phyloP scores from a whole-genome alignment of 2,888 invertebrate genomes.

The Pristionchus japonicus region DNA sequence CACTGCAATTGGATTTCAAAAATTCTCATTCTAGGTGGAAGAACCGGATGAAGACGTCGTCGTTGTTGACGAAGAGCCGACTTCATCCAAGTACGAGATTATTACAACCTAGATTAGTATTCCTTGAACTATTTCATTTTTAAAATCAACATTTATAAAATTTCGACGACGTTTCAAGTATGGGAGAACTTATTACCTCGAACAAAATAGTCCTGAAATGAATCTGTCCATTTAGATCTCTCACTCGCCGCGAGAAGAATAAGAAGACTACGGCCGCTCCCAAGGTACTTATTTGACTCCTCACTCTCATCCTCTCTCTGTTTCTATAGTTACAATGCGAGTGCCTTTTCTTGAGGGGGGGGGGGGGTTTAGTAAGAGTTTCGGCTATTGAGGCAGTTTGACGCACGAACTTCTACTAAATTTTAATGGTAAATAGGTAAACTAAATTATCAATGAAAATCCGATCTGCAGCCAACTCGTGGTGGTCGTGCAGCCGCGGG shows the following conservation, averaged over 20 bases:
- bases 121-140: neutral
- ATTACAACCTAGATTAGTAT: neutral
- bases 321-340: no score
- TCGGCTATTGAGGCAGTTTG: no score
- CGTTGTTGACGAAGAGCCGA: neutral
- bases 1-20: neutral
- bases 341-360: no score
- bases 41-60: neutral
- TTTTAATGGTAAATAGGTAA: neutral
- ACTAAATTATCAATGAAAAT: neutral
- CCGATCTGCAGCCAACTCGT: neutral
- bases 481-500: neutral
- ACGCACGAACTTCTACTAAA: no score
- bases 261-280: neutral
- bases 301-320: neutral
- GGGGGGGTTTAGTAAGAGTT: no score
- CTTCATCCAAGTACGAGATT: neutral
- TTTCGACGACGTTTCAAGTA: neutral
- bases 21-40: neutral
- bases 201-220: neutral
- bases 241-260: neutral
- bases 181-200: neutral
- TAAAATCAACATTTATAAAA: neutral
- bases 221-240: neutral
- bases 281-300: neutral